A percentile compares a stretch with the other conserved stretches of the same genome.
Evolutionary conservation across 2,797 vertebrate genomes (phyloP).

Genomic region (Sebastes elongatus): DNA sequence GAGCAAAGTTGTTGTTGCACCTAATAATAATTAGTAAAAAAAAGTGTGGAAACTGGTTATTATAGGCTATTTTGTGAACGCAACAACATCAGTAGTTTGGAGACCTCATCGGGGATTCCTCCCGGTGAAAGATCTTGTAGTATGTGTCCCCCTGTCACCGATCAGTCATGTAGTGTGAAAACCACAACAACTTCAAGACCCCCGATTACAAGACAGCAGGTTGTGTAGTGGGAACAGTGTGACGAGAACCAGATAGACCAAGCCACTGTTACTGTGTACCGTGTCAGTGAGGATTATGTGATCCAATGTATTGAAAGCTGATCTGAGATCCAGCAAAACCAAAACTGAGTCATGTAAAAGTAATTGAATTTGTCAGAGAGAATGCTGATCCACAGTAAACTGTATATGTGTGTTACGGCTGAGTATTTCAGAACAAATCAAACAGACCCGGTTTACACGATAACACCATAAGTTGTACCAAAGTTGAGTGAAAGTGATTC

Average conservation of each 20-base stretch:
- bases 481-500: constrained; percentile 15
- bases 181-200: too few species aligned
- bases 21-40: too few species aligned
- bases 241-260: background rate
- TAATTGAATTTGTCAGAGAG: background rate
- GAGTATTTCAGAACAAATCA: background rate
- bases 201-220: too few species aligned
- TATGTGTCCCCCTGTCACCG: too few species aligned
- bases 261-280: background rate
- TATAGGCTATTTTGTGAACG: too few species aligned
- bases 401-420: background rate
- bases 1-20: too few species aligned
- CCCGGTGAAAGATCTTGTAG: too few species aligned
- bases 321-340: background rate
- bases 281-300: background rate
- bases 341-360: background rate
- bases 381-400: background rate
- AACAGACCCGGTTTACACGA: background rate
- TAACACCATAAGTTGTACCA: background rate
- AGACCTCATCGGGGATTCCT: too few species aligned
- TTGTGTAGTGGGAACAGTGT: too few species aligned
- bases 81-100: too few species aligned
- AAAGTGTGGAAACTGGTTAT: too few species aligned
- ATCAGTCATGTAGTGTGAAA: too few species aligned
- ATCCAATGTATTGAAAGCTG: background rate